These are phyloP conservation scores for Andrena fulva DNA, from an alignment of 2,888 invertebrate species.

Conservation along the genomic window DNA sequence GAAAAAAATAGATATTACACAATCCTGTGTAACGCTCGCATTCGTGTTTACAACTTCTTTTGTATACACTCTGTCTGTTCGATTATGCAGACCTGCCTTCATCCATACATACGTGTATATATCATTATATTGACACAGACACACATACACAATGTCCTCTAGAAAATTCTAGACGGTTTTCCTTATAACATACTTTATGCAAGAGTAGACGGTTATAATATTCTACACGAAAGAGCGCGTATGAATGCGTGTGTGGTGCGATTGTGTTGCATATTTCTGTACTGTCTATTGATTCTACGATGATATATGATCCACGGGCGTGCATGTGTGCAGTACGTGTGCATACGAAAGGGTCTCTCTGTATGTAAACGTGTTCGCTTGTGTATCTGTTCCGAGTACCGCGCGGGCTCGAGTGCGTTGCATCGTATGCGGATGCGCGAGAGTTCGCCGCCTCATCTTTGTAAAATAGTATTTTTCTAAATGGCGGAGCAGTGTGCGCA, in stretches of 20 bases:
- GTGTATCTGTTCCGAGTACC: conserved; percentile 52
- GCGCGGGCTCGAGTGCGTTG: conserved; percentile 40
- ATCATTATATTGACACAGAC: conserved; percentile 53
- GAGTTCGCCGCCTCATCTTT: conserved; percentile 63
- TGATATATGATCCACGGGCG: conserved; percentile 24
- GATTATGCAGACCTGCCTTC: conserved; percentile 52
- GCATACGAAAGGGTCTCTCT: not conserved
- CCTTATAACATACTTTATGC: conserved; percentile 61
- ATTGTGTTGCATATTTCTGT: conserved; percentile 36
- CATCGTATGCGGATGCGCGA: conserved; percentile 31
- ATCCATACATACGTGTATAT: conserved; percentile 62
- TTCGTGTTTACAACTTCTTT: conserved; percentile 14
- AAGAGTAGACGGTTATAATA: conserved; percentile 60
- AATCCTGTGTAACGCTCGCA: conserved; percentile 36
- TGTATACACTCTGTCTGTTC: conserved; percentile 54
- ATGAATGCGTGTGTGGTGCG: conserved; percentile 25
- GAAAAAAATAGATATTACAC: conserved; percentile 9
- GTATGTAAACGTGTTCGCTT: conserved; percentile 32
- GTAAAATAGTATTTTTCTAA: conserved; percentile 83
- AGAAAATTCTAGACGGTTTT: conserved; percentile 64
- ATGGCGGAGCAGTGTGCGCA: conserved; percentile 70
- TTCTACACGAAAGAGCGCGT: conserved; percentile 46
- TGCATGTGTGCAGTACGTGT: not conserved
- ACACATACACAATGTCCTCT: conserved; percentile 48
- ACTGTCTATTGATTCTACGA: conserved; percentile 49